Conservation (phyloP, 2,113 vertebrate genomes). For the Bos indicus region DNA sequence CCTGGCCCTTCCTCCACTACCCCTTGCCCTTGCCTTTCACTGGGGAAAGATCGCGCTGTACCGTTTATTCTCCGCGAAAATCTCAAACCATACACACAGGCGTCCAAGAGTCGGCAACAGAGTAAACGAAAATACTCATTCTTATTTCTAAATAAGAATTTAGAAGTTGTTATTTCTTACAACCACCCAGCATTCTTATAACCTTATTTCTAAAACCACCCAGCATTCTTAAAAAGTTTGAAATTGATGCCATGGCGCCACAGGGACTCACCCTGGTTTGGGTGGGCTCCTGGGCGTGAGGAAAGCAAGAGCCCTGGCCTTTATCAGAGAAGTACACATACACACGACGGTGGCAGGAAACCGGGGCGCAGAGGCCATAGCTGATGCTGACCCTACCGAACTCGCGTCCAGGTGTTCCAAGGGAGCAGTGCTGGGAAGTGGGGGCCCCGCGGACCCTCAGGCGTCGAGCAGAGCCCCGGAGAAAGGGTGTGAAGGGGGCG, state of each 20-base stretch:
- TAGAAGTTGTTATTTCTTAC: too few species aligned
- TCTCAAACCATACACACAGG: neutral
- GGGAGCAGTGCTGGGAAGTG: neutral
- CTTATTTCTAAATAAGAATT: neutral
- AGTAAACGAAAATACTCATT: neutral
- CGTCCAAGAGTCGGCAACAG: neutral
- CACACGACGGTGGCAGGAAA: neutral
- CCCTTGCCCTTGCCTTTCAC: neutral
- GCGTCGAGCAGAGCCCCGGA: neutral
- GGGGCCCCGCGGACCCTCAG: neutral
- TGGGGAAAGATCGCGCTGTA: neutral
- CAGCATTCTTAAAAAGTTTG: constrained; percentile 10
- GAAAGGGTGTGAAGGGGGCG: neutral
- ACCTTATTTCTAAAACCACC: neutral
- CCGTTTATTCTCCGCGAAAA: neutral
- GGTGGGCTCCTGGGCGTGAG: neutral
- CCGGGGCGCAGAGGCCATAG: neutral
- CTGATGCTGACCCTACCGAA: neutral
- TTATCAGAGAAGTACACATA: neutral
- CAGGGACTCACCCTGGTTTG: neutral
- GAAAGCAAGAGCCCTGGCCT: neutral
- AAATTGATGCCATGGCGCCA: neutral
- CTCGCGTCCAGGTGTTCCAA: neutral
- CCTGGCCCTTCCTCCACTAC: neutral
- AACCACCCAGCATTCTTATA: neutral